phyloP scores from a whole-genome alignment of 2,113 vertebrate species.

The Brachyhypopomus gauderio region DNA sequence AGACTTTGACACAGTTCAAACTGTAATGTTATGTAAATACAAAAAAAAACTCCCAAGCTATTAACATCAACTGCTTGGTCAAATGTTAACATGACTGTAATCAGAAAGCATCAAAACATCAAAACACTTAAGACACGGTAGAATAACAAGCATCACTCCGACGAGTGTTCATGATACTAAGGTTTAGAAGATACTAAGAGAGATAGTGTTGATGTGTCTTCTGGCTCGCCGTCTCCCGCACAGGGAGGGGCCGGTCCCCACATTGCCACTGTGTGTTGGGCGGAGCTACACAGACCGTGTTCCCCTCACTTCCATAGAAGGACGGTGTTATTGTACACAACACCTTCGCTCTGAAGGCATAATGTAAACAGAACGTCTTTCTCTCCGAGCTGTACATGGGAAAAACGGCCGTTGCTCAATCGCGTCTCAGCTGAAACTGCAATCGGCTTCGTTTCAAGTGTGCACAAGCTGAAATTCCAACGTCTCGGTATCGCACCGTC shows the following conservation, averaged over 20 bases:
- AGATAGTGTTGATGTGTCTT: no score
- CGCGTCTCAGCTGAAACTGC: neutral
- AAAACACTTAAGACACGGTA: neutral
- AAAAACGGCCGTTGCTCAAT: neutral
- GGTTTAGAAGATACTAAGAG: no score
- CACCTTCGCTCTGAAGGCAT: conserved; percentile 25
- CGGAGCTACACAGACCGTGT: conserved; percentile 47
- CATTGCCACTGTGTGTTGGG: no score
- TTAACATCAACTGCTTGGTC: no score
- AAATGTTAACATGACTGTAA: no score
- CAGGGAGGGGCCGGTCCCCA: no score
- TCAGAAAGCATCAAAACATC: neutral
- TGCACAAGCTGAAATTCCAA: neutral
- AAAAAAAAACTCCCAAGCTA: neutral
- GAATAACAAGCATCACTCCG: neutral
- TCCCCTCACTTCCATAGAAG: conserved; percentile 39
- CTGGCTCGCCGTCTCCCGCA: no score
- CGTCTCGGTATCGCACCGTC: neutral
- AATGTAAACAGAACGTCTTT: conserved; percentile 26
- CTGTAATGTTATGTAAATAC: neutral
- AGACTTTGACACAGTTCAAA: neutral
- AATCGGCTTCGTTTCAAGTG: neutral
- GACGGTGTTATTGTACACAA: conserved; percentile 22
- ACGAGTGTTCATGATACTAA: no score
- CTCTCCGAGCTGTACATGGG: no score